A percentile compares a stretch with the other conserved stretches of the same genome.
Conservation (phyloP, 92 coral and sea anemone species). For the Paramuricea clavata region DNA sequence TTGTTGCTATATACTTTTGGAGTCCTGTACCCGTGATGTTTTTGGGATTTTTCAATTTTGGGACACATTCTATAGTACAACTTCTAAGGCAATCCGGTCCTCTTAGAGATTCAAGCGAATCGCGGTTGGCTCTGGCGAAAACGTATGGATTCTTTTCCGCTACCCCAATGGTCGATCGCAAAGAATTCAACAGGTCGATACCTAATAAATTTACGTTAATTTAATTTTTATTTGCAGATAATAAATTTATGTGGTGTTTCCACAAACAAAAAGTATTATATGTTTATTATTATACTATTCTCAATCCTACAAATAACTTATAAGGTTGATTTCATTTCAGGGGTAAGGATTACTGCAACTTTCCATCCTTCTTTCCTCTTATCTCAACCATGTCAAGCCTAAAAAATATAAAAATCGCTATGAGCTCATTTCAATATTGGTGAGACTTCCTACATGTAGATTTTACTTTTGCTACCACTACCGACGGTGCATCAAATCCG, state of each 20-base stretch:
- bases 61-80: neutral
- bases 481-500: too few relatives aligned
- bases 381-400: slow-evolving; percentile 52
- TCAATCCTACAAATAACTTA: too few relatives aligned
- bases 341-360: slow-evolving; percentile 37
- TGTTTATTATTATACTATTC: too few relatives aligned
- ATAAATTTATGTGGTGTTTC: too few relatives aligned
- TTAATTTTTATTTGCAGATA: too few relatives aligned
- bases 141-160: neutral
- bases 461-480: too few relatives aligned
- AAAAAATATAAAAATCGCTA: neutral
- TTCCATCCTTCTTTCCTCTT: slow-evolving; percentile 45
- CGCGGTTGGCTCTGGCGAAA: neutral
- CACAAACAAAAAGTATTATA: too few relatives aligned
- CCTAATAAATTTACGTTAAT: too few relatives aligned
- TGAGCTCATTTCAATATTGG: neutral
- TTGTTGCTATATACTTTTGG: slow-evolving; percentile 25
- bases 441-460: too few relatives aligned
- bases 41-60: neutral
- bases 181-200: neutral
- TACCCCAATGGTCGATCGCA: neutral
- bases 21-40: neutral
- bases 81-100: slow-evolving; percentile 28
- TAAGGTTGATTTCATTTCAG: neutral
- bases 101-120: neutral